A percentile compares a stretch with the other conserved stretches of the same genome.
phyloP scores from a whole-genome alignment of 2,888 invertebrate genomes.

The Hoplodrina ambigua region DNA sequence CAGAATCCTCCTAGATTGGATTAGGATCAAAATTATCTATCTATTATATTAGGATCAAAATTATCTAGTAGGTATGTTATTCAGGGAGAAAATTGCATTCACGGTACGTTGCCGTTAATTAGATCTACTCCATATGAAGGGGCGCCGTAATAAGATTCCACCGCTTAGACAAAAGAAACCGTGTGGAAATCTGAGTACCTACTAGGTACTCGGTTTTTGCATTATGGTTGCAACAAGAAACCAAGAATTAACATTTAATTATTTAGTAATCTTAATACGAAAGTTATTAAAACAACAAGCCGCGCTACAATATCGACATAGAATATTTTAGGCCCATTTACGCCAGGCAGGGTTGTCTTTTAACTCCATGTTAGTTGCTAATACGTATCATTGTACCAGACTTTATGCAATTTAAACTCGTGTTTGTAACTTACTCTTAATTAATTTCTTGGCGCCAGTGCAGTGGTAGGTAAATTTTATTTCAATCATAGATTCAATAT shows the following conservation, averaged over 20 bases:
- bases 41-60: slow-evolving; percentile 25
- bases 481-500: neutral
- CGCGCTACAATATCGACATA: too few species aligned
- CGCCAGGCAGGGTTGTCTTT: too few species aligned
- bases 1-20: slow-evolving; percentile 17
- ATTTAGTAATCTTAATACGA: too few species aligned
- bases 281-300: too few species aligned
- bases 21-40: slow-evolving; percentile 16
- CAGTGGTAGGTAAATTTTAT: neutral
- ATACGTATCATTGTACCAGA: too few species aligned
- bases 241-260: neutral
- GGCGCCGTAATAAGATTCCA: slow-evolving; percentile 31
- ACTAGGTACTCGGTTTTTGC: neutral
- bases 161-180: slow-evolving; percentile 10
- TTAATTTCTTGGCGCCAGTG: too few species aligned
- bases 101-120: slow-evolving; percentile 36
- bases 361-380: too few species aligned
- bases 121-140: slow-evolving; percentile 36
- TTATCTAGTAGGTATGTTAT: slow-evolving; percentile 24
- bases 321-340: too few species aligned
- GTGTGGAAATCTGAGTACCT: neutral
- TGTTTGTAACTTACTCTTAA: too few species aligned
- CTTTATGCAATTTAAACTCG: too few species aligned
- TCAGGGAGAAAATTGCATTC: slow-evolving; percentile 25
- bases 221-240: neutral